Conservation (phyloP, 2,797 vertebrate genomes). For the Lagodon rhomboides region DNA sequence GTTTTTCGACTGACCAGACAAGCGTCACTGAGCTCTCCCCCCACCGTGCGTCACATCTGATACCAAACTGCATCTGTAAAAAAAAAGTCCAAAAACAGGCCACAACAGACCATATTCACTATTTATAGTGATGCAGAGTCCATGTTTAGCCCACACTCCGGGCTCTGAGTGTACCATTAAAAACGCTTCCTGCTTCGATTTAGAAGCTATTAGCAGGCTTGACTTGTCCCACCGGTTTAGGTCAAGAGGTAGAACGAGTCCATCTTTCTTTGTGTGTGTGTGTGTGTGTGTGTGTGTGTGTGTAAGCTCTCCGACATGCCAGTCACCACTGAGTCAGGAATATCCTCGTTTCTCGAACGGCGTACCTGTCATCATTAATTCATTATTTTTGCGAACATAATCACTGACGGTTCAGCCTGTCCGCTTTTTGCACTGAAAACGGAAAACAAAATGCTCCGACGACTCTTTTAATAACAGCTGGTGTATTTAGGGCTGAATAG, state of each 20-base stretch:
- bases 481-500: not conserved
- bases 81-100: constrained; percentile 41
- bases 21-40: constrained; percentile 30
- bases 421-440: not conserved
- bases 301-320: constrained; percentile 1
- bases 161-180: constrained; percentile 68
- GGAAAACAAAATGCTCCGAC: not conserved
- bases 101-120: constrained; percentile 48
- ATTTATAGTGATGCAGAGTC: constrained; percentile 66
- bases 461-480: not conserved
- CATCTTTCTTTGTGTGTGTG: constrained; percentile 15
- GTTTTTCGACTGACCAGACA: constrained; percentile 27
- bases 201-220: constrained; percentile 68
- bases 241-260: constrained; percentile 48
- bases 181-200: constrained; percentile 63
- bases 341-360: constrained; percentile 31
- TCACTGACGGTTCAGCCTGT: constrained; percentile 4
- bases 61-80: constrained; percentile 32
- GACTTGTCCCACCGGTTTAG: constrained; percentile 61
- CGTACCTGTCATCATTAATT: constrained; percentile 59
- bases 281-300: constrained; percentile 16
- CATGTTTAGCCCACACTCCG: constrained; percentile 51
- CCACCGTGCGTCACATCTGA: constrained; percentile 41
- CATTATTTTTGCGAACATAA: constrained; percentile 39
- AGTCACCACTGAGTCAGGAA: constrained; percentile 59